These are phyloP conservation scores for Andrena minutula DNA, from an alignment of 2,888 invertebrate genomes.

Conservation along the genomic window DNA sequence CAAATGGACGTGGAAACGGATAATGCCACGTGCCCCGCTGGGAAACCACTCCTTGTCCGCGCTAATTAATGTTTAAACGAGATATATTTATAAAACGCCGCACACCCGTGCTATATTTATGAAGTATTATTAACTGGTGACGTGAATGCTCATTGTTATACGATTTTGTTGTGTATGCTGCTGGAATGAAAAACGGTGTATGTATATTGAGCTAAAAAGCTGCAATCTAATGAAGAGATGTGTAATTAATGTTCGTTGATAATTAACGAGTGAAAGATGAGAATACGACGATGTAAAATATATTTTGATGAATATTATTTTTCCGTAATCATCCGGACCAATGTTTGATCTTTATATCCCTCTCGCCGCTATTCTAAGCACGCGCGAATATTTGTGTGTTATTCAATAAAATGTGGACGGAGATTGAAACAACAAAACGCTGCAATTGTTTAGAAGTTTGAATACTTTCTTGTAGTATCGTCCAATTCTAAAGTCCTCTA, in stretches of 20 bases:
- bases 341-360: neutral
- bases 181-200: slow-evolving; percentile 3
- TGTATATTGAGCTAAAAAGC: neutral
- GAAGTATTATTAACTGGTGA: slow-evolving; percentile 63
- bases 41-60: slow-evolving; percentile 77
- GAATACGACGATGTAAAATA: slow-evolving; percentile 4
- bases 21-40: slow-evolving; percentile 32
- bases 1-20: slow-evolving; percentile 77
- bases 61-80: slow-evolving; percentile 73
- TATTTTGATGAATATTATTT: slow-evolving; percentile 52
- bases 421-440: too few species aligned
- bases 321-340: slow-evolving; percentile 5
- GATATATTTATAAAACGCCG: slow-evolving; percentile 34
- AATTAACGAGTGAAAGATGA: neutral
- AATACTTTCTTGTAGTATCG: neutral
- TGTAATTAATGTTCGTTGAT: slow-evolving; percentile 21
- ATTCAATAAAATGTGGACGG: too few species aligned
- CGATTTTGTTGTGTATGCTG: slow-evolving; percentile 18
- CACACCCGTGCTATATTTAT: slow-evolving; percentile 16
- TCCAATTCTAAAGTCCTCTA: neutral
- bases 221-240: slow-evolving; percentile 5
- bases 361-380: neutral
- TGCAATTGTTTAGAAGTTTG: neutral
- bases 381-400: too few species aligned
- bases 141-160: slow-evolving; percentile 29